These are phyloP conservation scores for Pollenia griseotomentosa DNA, from an alignment of 2,888 invertebrate genomes.

Conservation along the genomic window DNA sequence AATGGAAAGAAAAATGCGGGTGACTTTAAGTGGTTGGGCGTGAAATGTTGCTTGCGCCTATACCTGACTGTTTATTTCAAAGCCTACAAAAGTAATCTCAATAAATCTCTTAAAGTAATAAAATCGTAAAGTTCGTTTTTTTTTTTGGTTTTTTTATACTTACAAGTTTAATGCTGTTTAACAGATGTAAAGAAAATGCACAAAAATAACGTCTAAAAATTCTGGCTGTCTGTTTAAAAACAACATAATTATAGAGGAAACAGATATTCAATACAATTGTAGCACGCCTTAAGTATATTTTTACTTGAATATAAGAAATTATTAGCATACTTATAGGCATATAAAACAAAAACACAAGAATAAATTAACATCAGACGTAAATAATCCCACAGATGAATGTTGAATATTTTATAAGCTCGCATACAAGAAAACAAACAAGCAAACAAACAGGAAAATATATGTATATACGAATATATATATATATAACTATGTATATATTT, in stretches of 20 bases:
- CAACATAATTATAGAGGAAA: slow-evolving; percentile 15
- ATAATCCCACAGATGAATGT: slow-evolving; percentile 63
- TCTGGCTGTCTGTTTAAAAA: not conserved
- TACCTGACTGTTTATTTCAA: not conserved
- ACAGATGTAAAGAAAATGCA: not conserved
- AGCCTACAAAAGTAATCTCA: slow-evolving; percentile 49
- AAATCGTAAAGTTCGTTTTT: slow-evolving; percentile 28
- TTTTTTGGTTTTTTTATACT: not conserved
- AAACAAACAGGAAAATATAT: not conserved
- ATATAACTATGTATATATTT: too few species aligned
- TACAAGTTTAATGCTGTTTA: not conserved
- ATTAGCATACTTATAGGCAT: slow-evolving; percentile 36
- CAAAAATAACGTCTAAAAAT: not conserved
- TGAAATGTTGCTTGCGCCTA: not conserved
- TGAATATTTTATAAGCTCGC: slow-evolving; percentile 62
- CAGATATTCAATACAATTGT: not conserved
- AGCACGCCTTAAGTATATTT: not conserved
- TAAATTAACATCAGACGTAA: slow-evolving; percentile 17
- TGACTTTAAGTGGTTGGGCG: not conserved
- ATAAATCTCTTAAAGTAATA: slow-evolving; percentile 67
- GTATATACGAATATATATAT: too few species aligned
- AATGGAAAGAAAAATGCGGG: not conserved
- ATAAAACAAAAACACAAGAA: not conserved
- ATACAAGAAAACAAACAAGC: slow-evolving; percentile 3
- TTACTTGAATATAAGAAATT: slow-evolving; percentile 5